Evolutionary conservation across 2,113 vertebrate species (phyloP), one percentile per base, ranked within the genome.

Genomic region (Trachemys scripta): DNA sequence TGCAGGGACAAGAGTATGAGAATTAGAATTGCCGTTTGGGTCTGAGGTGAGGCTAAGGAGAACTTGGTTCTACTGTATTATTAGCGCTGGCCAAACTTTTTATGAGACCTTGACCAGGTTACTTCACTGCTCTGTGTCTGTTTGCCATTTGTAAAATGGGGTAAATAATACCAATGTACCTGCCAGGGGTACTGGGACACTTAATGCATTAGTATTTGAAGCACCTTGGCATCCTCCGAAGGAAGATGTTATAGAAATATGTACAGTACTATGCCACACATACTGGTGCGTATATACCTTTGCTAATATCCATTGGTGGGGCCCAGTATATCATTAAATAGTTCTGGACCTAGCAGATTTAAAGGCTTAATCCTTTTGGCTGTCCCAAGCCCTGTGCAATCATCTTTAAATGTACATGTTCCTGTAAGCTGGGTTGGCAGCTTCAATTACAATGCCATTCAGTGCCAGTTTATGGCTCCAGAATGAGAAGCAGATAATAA

Each of bases 241-340:
- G 53, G 51, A 56, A 82, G 35, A 3, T 56, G 51, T 4, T 82
- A 14, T 12, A 31, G 29, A 31, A 50, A 29, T 80, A 9, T 17
- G 38, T 45, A 76, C 24, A 45, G 24, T 25, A 42, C 20, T 75
- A 75, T 42, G 9, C 72, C 72, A 45, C 12, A 35, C 31, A 65
- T 35, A 65, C 13, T 62, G 59, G 59, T 62, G 29, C 3, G 29
- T 31, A 65, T 65, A 25, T 45, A 75, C 10, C 38, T 45, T 24
- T n/a, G n/a, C 42, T 78, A 78, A 47, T 78, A 29, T 27, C 11
- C 42, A 27, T 13, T 14, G 75, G 22, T 47, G 24, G 24, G 42
- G 25, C 24, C 38, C 42, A 4, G 38, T 19, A n/a, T 1, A 82
- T 38, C 0, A 0, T 14, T 53, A 42, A 81, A 8, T 13, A 51